Percentiles rank a stretch among this genome's conserved stretches.
These are phyloP conservation scores for Lagodon rhomboides DNA, from an alignment of 2,797 vertebrate species.

Conservation along the genomic window DNA sequence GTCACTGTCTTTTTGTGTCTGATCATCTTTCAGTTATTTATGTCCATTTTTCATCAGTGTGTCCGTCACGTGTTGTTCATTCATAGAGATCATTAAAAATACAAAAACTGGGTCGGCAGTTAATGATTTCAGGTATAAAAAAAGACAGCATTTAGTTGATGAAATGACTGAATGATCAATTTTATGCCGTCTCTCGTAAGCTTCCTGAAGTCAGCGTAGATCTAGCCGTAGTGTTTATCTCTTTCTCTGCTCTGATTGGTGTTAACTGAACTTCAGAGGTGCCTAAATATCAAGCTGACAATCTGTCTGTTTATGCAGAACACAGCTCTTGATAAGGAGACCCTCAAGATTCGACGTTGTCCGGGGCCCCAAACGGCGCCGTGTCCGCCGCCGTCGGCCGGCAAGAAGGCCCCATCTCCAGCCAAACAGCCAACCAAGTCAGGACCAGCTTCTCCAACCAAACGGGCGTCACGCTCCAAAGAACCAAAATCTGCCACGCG, in stretches of 20 bases:
- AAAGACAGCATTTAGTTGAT: background rate
- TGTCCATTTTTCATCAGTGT: constrained; percentile 55
- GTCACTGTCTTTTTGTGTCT: constrained; percentile 37
- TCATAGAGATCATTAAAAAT: constrained; percentile 14
- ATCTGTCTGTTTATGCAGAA: constrained; percentile 82
- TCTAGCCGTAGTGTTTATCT: constrained; percentile 11
- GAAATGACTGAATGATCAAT: background rate
- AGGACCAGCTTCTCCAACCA: constrained; percentile 39
- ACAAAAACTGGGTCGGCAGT: constrained; percentile 20
- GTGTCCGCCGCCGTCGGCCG: constrained; percentile 2
- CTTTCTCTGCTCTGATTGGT: constrained; percentile 11
- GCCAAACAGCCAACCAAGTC: constrained; percentile 41
- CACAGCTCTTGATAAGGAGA: constrained; percentile 98
- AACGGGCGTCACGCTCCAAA: constrained; percentile 13
- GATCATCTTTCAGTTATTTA: constrained; percentile 44
- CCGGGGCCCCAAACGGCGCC: constrained; percentile 72
- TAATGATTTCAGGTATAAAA: constrained; percentile 4
- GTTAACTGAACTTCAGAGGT: background rate
- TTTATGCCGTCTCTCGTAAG: background rate
- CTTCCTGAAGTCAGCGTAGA: constrained; percentile 30
- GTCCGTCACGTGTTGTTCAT: constrained; percentile 46
- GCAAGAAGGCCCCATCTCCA: constrained; percentile 51
- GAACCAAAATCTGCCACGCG: constrained; percentile 33
- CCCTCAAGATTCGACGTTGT: constrained; percentile 83
- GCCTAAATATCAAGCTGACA: constrained; percentile 7